Base-by-base conservation (phyloP, 1,140 invertebrate species). In the Protaetia brevitarsis region DNA sequence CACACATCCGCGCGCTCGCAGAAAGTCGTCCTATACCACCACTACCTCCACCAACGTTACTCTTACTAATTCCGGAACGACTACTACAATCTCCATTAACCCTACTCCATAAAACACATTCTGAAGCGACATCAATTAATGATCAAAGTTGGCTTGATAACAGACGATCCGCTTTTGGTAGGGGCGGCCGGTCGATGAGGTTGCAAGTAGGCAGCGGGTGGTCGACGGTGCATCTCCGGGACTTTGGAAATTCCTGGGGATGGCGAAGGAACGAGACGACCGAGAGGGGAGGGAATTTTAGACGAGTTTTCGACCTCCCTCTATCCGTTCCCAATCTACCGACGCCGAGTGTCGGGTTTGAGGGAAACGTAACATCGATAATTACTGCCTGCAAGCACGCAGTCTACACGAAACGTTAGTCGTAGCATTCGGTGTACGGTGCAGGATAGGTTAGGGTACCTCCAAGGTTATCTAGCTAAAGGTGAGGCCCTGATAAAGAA, bases 61-160 rank as follows among this genome's bases (percentile, higher is more conserved):
- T n/a, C n/a, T n/a, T n/a, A n/a, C 41, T 23, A 51, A 23, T 51
- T 51, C 19, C 41, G 4, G 8, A 10, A 19, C 41, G 1, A 23
- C 5, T 23, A 51, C 41, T 62, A 31, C 67, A 68, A 68, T 68
- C 67, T 68, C 67, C 67, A 68, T 68, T 68, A 68, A 68, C 67
- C 67, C 67, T 31, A 31, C 67, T 62, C 57, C 66, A 68, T 68
- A 68, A 68, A 68, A 68, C 66, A 68, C 67, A 68, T 66, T 68
- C 64, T 58, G 66, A 36, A 64, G 45, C 67, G 59, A 68, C 67
- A 68, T 68, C 67, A 68, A 68, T 68, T 68, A 68, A 68, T 68
- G 67, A 66, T 66, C 67, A 65, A 68, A 68, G 67, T 68, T 68
- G 59, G 29, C 59, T 59, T 65, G 67, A 68, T 68, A 68, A 68